phyloP scores from a whole-genome alignment of 2,888 invertebrate species.

The Drosophila fungiperda region DNA sequence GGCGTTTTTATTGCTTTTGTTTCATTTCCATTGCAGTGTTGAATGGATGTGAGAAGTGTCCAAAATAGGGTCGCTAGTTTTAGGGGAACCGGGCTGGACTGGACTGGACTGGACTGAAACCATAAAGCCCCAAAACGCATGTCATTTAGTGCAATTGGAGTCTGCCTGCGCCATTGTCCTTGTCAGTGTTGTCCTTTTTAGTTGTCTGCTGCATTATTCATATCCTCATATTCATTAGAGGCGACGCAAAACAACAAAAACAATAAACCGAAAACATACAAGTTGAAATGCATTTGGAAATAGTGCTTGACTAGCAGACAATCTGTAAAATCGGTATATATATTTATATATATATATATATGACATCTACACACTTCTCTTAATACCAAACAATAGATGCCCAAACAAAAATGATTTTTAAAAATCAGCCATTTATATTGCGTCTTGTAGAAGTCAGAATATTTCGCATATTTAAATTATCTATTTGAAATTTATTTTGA shows the following conservation, averaged over 20 bases:
- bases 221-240: conserved; percentile 76
- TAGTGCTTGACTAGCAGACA: background rate
- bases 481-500: no score
- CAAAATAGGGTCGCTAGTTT: background rate
- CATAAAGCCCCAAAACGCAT: conserved; percentile 61
- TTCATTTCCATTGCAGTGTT: conserved; percentile 1
- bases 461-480: background rate
- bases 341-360: background rate
- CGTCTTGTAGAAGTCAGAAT: background rate
- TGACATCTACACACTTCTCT: background rate
- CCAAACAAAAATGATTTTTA: background rate
- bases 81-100: background rate
- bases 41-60: background rate
- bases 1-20: background rate
- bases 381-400: background rate
- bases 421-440: background rate
- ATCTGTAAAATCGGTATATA: background rate
- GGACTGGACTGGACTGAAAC: background rate
- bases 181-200: conserved; percentile 25
- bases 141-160: conserved; percentile 72
- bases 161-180: conserved; percentile 30
- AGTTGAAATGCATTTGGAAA: background rate
- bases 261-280: conserved; percentile 10
- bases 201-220: conserved; percentile 55
- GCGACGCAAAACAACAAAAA: conserved; percentile 18